These are phyloP conservation scores for Ranitomeya imitator DNA, from an alignment of 2,113 vertebrate genomes.

Conservation along the genomic window DNA sequence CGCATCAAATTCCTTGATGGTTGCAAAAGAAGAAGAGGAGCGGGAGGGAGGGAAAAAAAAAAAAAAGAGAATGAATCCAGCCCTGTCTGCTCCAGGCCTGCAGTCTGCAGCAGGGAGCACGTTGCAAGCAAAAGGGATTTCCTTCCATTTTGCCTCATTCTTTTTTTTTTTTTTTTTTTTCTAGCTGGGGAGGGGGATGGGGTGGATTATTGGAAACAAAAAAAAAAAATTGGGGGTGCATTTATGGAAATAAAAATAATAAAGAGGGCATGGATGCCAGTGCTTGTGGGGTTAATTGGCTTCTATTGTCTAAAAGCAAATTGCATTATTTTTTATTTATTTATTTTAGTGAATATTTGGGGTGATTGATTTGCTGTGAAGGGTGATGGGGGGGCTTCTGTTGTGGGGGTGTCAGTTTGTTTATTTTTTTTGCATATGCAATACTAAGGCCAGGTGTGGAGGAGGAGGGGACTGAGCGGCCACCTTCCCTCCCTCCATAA, in stretches of 20 bases:
- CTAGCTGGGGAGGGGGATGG: constrained; percentile 1
- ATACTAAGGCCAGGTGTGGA: constrained; percentile 47
- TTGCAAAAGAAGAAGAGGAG: constrained; percentile 29
- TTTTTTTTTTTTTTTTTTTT: constrained; percentile 20
- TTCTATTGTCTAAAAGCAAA: not conserved
- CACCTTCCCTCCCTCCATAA: constrained; percentile 32
- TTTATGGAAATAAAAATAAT: constrained; percentile 17
- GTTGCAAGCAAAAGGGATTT: constrained; percentile 55
- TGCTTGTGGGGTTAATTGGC: constrained; percentile 35
- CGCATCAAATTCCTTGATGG: constrained; percentile 58
- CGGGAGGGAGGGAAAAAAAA: constrained; percentile 14
- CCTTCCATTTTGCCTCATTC: constrained; percentile 55
- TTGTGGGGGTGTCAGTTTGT: constrained; percentile 21
- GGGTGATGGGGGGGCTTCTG: not conserved
- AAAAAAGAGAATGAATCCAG: constrained; percentile 46
- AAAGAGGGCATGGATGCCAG: not conserved
- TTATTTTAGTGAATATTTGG: not conserved
- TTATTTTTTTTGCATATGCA: constrained; percentile 54
- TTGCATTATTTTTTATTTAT: not conserved
- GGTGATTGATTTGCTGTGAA: constrained; percentile 8
- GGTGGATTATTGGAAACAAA: not conserved
- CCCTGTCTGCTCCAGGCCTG: constrained; percentile 53
- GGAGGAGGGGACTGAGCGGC: constrained; percentile 32
- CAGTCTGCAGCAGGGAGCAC: constrained; percentile 57
- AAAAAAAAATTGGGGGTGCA: not conserved